A percentile compares a stretch with the other conserved stretches of the same genome.
Evolutionary conservation across 2,113 vertebrate species (phyloP).

Genomic region (Phycodurus eques): DNA sequence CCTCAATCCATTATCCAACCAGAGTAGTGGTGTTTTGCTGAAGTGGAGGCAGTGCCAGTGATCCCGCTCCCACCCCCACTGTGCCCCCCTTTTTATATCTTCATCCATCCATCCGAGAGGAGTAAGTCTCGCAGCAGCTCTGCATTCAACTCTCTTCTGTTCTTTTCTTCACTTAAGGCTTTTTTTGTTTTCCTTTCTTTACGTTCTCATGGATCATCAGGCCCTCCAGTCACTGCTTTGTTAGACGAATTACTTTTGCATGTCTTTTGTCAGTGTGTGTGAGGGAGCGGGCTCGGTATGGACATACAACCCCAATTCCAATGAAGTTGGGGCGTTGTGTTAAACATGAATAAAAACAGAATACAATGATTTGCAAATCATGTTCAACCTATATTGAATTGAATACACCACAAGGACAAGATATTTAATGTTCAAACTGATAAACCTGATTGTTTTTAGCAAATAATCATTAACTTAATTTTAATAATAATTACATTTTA

Average conservation of each 20-base stretch:
- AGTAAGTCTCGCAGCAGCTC: constrained; percentile 40
- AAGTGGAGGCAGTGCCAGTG: constrained; percentile 44
- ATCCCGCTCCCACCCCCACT: constrained; percentile 23
- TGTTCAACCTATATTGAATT: no score
- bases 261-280: neutral
- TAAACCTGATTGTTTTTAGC: no score
- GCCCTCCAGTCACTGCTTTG: constrained; percentile 16
- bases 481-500: no score
- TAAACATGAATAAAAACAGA: no score
- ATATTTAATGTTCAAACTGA: no score
- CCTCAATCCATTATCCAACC: constrained; percentile 57
- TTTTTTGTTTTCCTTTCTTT: constrained; percentile 19
- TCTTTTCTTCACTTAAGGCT: constrained; percentile 29
- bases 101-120: constrained; percentile 36
- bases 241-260: neutral
- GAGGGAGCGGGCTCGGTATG: neutral
- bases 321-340: no score
- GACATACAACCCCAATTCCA: neutral
- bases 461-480: no score
- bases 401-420: no score
- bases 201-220: constrained; percentile 17
- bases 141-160: constrained; percentile 38
- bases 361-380: no score
- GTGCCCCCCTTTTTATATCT: constrained; percentile 26
- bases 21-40: constrained; percentile 41